Evolutionary conservation across 2,797 vertebrate species (phyloP).

Genomic region (Hemitrygon akajei): DNA sequence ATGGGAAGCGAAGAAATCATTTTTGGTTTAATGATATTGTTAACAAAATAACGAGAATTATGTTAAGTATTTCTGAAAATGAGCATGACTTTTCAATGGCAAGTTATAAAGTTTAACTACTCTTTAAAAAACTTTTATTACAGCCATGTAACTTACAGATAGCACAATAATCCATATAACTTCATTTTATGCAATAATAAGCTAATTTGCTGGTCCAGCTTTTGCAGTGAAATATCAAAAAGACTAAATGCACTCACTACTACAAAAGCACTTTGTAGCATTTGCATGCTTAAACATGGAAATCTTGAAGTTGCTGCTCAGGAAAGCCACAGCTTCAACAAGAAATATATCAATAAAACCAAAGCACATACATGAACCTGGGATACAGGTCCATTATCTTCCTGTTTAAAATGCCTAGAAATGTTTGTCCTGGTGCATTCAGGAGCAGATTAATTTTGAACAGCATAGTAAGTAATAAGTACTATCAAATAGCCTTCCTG

Average conservation of each 20-base stretch:
- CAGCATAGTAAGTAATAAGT: too few species aligned
- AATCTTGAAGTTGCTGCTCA: neutral
- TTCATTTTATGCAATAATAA: neutral
- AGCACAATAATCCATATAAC: neutral
- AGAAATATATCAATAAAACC: neutral
- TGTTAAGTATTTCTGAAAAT: neutral
- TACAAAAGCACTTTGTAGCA: neutral
- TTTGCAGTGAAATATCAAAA: too few species aligned
- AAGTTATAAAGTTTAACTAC: neutral
- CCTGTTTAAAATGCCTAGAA: too few species aligned
- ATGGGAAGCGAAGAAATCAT: too few species aligned
- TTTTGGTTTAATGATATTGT: too few species aligned
- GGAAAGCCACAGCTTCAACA: neutral
- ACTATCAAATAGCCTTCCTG: too few species aligned
- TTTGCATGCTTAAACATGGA: too few species aligned
- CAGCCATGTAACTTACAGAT: neutral
- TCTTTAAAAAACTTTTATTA: neutral
- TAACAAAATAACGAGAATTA: neutral
- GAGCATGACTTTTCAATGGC: neutral
- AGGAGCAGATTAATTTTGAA: too few species aligned
- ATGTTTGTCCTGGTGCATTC: too few species aligned
- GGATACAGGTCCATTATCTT: neutral
- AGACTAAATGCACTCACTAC: neutral
- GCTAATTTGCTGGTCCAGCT: too few species aligned
- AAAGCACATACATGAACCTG: neutral